Percentiles rank a stretch among this genome's conserved stretches.
phyloP scores from a whole-genome alignment of 1,140 invertebrate genomes.

The Ridgeia piscesae region DNA sequence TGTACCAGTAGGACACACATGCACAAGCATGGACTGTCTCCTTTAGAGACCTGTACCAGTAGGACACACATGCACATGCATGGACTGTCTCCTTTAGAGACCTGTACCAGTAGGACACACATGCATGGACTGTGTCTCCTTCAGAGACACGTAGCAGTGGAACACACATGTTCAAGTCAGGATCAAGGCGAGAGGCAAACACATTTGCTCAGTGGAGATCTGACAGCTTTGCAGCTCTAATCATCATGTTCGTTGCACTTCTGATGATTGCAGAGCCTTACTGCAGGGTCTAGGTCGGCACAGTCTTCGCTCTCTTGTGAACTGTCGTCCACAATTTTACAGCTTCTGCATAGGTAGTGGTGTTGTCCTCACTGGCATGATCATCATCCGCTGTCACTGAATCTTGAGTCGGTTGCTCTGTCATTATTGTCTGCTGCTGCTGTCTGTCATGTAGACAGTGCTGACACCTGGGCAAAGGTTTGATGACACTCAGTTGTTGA shows the following conservation, averaged over 20 bases:
- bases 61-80: too few relatives aligned
- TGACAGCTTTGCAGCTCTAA: conserved; percentile 11
- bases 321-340: background rate
- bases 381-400: too few relatives aligned
- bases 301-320: background rate
- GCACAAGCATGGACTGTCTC: too few relatives aligned
- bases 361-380: background rate
- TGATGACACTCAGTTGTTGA: background rate
- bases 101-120: too few relatives aligned
- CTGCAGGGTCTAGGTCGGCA: background rate
- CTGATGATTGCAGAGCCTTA: background rate
- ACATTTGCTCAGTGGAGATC: background rate
- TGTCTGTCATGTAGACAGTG: background rate
- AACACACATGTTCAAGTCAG: too few relatives aligned
- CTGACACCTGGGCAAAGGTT: background rate
- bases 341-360: background rate
- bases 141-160: too few relatives aligned
- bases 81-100: too few relatives aligned
- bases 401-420: too few relatives aligned
- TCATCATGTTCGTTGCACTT: background rate
- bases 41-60: too few relatives aligned
- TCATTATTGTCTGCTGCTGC: background rate
- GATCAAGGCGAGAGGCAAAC: conserved; percentile 10
- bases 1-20: too few relatives aligned
- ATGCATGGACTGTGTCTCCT: too few relatives aligned